A percentile compares a stretch with the other conserved stretches of the same genome.
Conservation (phyloP, 2,113 vertebrate genomes). For the Callipepla squamata region DNA sequence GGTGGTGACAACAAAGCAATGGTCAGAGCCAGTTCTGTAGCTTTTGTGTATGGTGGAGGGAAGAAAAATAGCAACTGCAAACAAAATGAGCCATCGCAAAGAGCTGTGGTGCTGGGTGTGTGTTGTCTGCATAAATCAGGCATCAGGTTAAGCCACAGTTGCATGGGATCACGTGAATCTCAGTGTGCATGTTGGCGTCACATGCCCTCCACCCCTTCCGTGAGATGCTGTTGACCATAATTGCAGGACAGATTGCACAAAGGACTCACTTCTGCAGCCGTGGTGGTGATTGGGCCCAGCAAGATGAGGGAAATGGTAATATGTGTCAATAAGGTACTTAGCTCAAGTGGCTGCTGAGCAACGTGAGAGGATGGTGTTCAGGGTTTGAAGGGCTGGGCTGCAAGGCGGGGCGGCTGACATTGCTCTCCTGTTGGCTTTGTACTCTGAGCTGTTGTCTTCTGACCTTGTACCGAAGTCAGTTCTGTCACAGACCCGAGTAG, state of each 20-base stretch:
- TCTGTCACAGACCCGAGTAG: background rate
- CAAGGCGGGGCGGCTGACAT: background rate
- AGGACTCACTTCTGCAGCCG: background rate
- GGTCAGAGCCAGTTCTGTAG: background rate
- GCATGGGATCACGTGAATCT: background rate
- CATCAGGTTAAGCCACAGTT: background rate
- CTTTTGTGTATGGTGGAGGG: background rate
- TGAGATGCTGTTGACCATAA: background rate
- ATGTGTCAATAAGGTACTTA: background rate
- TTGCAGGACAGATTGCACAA: background rate
- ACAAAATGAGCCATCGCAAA: background rate
- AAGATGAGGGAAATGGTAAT: background rate
- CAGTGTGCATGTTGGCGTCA: accelerated
- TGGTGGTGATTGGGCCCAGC: background rate
- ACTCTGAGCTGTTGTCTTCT: background rate
- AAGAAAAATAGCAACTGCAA: background rate
- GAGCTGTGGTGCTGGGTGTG: background rate
- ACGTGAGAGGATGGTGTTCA: background rate
- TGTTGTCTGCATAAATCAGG: background rate
- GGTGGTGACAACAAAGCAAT: background rate
- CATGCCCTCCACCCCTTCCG: background rate
- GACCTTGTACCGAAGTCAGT: background rate
- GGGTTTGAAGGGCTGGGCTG: background rate
- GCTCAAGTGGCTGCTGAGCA: background rate
- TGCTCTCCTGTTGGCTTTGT: background rate